Percentiles rank a stretch among this genome's conserved stretches.
These are phyloP conservation scores for Campylorhamphus procurvoides DNA, from an alignment of 2,113 vertebrate species.

Conservation along the genomic window DNA sequence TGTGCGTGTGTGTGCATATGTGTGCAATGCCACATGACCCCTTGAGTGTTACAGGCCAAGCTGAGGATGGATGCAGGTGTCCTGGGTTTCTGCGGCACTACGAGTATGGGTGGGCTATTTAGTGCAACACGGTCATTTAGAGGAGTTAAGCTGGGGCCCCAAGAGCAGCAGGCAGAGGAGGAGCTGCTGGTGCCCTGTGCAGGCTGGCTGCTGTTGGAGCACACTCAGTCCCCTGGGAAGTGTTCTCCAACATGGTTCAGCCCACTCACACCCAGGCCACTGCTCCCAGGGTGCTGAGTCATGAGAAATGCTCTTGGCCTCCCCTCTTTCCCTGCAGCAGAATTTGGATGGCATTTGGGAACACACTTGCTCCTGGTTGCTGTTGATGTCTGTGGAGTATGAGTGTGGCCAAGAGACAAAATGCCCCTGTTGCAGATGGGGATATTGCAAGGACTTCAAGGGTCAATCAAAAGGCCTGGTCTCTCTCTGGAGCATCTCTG, in stretches of 20 bases:
- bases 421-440: neutral
- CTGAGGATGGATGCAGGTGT: neutral
- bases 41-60: neutral
- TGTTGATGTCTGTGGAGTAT: neutral
- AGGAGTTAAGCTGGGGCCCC: neutral
- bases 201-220: neutral
- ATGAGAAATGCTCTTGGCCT: neutral
- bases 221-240: neutral
- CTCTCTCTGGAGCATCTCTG: neutral
- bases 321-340: neutral
- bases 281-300: rapidly evolving
- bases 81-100: conserved; percentile 27
- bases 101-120: neutral
- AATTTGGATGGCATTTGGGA: neutral
- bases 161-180: neutral
- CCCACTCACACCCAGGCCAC: neutral
- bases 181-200: neutral
- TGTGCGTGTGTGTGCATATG: too few relatives aligned
- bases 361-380: neutral
- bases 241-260: neutral
- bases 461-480: neutral
- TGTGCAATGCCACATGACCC: neutral
- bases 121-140: neutral
- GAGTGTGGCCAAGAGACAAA: neutral
- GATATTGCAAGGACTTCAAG: neutral